Evolutionary conservation across 2,797 vertebrate genomes (phyloP), one percentile per base, ranked within the genome.

Genomic region (Phalloptychus januarius): DNA sequence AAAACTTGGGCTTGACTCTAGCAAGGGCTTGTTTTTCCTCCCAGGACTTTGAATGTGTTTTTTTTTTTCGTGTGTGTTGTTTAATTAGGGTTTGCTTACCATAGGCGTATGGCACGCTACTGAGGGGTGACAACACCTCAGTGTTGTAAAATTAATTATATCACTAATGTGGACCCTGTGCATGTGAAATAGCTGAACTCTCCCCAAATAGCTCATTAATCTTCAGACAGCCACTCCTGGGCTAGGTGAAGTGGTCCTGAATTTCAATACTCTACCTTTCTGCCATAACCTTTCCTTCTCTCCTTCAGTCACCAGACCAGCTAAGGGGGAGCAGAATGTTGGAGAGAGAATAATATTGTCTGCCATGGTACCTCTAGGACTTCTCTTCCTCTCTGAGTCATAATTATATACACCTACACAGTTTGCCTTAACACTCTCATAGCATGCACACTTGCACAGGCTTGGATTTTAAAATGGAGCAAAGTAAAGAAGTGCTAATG

Each of bases 131-230:
- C 95, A 97, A 96, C 97, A 96, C 93, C 93, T 87, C 89, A 71
- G 86, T 96, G 93, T 95, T 97, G 95, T 96, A 95, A 97, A 97
- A 97, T 97, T 97, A 97, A 97, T 97, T 97, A 95, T 93, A 95
- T 93, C 92, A 94, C 94, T 93, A 95, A 95, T 93, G 91, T 95
- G 92, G 92, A 95, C 92, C 93, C 92, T 80, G 89, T 91, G 94
- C 93, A 91, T 96, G 95, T 93, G 79, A 92, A 96, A 96, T 94
- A 86, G 92, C 94, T 96, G 95, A 97, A 97, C 93, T 95, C 94
- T 95, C 90, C 94, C 94, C 95, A 95, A 95, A 95, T 88, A 97
- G 94, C 92, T 97, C 95, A 97, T 97, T 97, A 97, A 97, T 97
- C 96, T 96, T 96, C 93, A 95, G 92, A 91, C 88, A 94, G 89